These are phyloP conservation scores for Argentina silus DNA, from an alignment of 2,797 vertebrate genomes.

Conservation along the genomic window DNA sequence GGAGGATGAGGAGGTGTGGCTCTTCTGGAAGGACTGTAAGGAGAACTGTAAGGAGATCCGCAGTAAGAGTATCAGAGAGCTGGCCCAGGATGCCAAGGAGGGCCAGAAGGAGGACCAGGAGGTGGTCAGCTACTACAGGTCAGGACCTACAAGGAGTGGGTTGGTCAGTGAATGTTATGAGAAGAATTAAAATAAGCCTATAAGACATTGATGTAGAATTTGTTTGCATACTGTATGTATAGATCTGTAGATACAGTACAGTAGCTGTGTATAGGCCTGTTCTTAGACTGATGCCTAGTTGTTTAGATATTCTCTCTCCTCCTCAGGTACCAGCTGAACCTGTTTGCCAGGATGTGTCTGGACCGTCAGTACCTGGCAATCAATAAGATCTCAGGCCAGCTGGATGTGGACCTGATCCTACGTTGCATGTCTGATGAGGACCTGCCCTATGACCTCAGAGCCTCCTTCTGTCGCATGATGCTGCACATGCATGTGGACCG, in stretches of 20 bases:
- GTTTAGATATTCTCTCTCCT: neutral
- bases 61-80: slow-evolving; percentile 93
- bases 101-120: slow-evolving; percentile 97
- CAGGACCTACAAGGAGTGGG: neutral
- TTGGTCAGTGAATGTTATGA: neutral
- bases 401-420: slow-evolving; percentile 95
- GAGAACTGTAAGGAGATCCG: slow-evolving; percentile 89
- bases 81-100: slow-evolving; percentile 97
- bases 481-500: slow-evolving; percentile 98
- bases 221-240: neutral
- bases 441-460: slow-evolving; percentile 92
- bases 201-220: neutral
- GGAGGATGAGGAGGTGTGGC: slow-evolving; percentile 97
- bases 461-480: slow-evolving; percentile 97
- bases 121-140: slow-evolving; percentile 97
- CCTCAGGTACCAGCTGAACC: slow-evolving; percentile 92
- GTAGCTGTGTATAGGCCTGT: neutral
- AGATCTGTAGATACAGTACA: too few relatives aligned
- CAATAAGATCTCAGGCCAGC: slow-evolving; percentile 95
- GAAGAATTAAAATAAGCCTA: neutral
- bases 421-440: slow-evolving; percentile 98
- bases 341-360: slow-evolving; percentile 98
- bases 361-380: slow-evolving; percentile 98
- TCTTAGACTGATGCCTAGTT: neutral
- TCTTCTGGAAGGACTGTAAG: slow-evolving; percentile 99